These are phyloP conservation scores for Sarcophaga carnaria DNA, from an alignment of 2,888 invertebrate genomes.

Conservation along the genomic window DNA sequence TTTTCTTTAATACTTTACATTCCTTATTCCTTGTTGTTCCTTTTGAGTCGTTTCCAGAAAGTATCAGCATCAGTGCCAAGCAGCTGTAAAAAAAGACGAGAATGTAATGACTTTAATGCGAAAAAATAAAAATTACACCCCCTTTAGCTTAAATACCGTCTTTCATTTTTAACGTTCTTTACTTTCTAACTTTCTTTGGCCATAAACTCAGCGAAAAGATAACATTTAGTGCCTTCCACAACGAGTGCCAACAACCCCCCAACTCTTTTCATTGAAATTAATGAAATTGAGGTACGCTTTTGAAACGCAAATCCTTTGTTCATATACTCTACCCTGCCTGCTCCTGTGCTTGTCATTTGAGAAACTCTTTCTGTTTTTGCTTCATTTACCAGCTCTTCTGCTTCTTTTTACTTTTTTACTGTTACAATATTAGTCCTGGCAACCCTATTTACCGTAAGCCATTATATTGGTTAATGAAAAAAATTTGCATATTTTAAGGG, in stretches of 20 bases:
- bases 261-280: constrained; percentile 34
- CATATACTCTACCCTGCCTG: constrained; percentile 5
- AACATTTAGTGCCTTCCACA: constrained; percentile 7
- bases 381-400: constrained; percentile 47
- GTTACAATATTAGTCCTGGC: constrained; percentile 31
- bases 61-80: constrained; percentile 22
- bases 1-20: constrained; percentile 26
- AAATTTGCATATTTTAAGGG: constrained; percentile 65
- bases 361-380: constrained; percentile 57
- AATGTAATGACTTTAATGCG: constrained; percentile 43
- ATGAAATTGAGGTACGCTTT: constrained; percentile 47
- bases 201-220: constrained; percentile 41
- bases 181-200: constrained; percentile 40
- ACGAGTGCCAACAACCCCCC: constrained; percentile 14
- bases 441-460: constrained; percentile 53
- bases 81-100: constrained; percentile 39
- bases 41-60: neutral
- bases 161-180: constrained; percentile 8
- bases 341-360: constrained; percentile 26
- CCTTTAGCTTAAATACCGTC: constrained; percentile 66
- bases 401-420: constrained; percentile 5
- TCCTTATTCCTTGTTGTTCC: neutral
- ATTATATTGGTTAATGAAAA: constrained; percentile 65
- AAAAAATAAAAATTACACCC: constrained; percentile 66
- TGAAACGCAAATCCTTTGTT: constrained; percentile 51